Percentiles rank a stretch among this genome's conserved stretches.
Conservation (phyloP, 2,113 vertebrate species). For the Azemiops feae region DNA sequence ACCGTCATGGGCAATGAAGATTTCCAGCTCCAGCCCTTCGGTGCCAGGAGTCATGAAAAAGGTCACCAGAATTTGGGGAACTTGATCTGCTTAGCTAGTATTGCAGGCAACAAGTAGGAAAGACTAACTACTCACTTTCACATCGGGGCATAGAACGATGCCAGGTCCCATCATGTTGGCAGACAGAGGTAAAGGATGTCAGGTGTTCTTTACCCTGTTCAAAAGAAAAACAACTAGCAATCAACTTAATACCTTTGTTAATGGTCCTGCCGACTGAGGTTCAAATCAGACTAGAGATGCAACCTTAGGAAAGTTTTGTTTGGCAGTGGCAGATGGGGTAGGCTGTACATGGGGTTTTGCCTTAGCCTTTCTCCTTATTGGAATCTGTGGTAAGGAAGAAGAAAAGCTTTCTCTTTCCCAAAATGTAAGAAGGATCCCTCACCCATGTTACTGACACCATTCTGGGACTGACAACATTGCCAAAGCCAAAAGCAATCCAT, state of each 20-base stretch:
- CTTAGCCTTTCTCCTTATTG: not conserved
- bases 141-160: conserved; percentile 74
- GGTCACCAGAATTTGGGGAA: not conserved
- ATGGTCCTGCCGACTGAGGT: not conserved
- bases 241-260: not conserved
- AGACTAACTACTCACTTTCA: conserved; percentile 69
- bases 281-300: not conserved
- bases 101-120: not conserved
- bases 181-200: conserved; percentile 70
- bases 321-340: not conserved
- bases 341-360: not conserved
- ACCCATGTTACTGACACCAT: not conserved
- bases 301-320: not conserved
- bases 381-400: not conserved
- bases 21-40: not conserved
- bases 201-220: conserved; percentile 55
- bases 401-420: not conserved
- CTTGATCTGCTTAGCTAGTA: not conserved
- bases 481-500: not conserved
- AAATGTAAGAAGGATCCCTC: not conserved
- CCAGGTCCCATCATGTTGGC: conserved; percentile 76
- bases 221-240: conserved; percentile 19
- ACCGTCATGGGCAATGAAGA: not conserved
- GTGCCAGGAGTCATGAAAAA: not conserved
- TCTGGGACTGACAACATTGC: not conserved